Conservation (phyloP, 1,140 invertebrate species). For the Caenorhabditis brenneri region DNA sequence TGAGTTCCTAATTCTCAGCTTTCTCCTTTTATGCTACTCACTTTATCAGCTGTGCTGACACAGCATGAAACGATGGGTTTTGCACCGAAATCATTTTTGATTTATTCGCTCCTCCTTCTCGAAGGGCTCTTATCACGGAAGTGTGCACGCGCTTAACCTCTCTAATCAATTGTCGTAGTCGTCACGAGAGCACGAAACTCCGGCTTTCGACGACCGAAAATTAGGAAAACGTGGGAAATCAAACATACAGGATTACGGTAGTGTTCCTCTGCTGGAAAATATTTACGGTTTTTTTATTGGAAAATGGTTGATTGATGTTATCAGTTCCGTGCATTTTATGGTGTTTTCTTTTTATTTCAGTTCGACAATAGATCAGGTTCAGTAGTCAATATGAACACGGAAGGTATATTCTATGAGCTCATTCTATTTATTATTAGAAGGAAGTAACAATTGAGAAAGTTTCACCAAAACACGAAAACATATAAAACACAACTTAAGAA, state of each 20-base stretch:
- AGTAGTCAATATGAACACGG: too few relatives aligned
- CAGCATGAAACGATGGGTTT: neutral
- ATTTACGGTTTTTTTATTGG: too few relatives aligned
- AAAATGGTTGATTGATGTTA: too few relatives aligned
- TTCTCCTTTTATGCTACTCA: neutral
- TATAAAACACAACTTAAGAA: too few relatives aligned
- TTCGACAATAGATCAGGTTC: too few relatives aligned
- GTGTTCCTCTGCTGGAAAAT: neutral
- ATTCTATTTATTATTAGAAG: too few relatives aligned
- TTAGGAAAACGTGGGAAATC: neutral
- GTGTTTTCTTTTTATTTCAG: too few relatives aligned
- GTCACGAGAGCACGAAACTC: neutral
- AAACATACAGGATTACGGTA: neutral
- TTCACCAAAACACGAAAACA: too few relatives aligned
- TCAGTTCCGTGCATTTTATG: too few relatives aligned
- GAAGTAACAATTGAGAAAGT: too few relatives aligned
- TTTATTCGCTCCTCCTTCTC: conserved; percentile 8
- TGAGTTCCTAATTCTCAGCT: neutral
- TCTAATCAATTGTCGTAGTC: neutral
- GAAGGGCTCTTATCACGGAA: conserved; percentile 13
- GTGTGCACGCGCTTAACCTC: conserved; percentile 17
- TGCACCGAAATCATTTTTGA: conserved; percentile 21
- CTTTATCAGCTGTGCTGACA: conserved; percentile 23
- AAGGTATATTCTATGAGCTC: too few relatives aligned
- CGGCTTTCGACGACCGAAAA: neutral